Percentiles rank a stretch among this genome's conserved stretches.
Conservation (phyloP, 2,797 vertebrate species). For the Sylvia borin region DNA sequence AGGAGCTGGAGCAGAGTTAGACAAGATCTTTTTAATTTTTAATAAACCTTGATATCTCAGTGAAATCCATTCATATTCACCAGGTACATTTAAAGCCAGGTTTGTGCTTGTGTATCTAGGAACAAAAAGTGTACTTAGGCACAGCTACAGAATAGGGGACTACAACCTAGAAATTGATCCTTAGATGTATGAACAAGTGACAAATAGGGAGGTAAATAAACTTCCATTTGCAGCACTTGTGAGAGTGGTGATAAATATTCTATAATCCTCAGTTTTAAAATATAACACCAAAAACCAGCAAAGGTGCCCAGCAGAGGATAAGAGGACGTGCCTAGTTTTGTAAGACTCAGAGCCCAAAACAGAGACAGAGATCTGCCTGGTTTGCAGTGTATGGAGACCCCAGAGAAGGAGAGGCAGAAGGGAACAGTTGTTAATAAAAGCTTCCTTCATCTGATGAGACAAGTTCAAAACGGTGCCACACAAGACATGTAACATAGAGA, state of each 20-base stretch:
- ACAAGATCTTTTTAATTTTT: slow-evolving; percentile 23
- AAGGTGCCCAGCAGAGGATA: neutral
- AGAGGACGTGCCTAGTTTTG: neutral
- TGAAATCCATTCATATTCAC: slow-evolving; percentile 18
- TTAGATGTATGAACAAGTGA: neutral
- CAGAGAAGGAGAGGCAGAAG: neutral
- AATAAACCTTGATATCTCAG: neutral
- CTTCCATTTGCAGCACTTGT: neutral
- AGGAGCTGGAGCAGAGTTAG: neutral
- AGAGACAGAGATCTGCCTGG: neutral
- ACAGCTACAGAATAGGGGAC: neutral
- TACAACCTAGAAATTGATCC: neutral
- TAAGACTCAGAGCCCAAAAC: neutral
- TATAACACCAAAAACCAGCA: neutral
- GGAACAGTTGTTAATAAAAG: neutral
- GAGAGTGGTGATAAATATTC: neutral
- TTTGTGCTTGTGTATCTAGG: neutral
- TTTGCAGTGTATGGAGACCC: neutral
- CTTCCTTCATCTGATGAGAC: neutral
- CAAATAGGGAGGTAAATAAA: neutral
- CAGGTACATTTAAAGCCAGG: neutral
- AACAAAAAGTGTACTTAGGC: neutral
- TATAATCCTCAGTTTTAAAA: neutral
- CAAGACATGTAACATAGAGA: neutral
- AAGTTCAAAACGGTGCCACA: neutral